phyloP scores from a whole-genome alignment of 2,113 vertebrate species.

The Gambusia affinis region DNA sequence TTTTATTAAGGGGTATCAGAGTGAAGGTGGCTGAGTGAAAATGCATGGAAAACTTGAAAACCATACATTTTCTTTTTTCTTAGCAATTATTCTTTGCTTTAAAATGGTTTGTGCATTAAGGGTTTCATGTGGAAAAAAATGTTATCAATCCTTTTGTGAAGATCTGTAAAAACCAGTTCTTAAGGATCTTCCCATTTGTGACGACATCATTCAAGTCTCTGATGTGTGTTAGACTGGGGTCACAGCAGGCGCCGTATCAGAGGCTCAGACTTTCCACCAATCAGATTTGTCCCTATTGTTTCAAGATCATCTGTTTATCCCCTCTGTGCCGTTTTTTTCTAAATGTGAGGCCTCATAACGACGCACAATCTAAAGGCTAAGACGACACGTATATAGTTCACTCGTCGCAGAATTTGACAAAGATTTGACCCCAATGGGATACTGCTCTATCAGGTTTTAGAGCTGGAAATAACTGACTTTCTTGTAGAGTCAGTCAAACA shows the following conservation, averaged over 20 bases:
- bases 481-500: neutral
- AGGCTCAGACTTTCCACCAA: conserved; percentile 46
- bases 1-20: neutral
- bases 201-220: conserved; percentile 47
- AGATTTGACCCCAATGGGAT: conserved; percentile 10
- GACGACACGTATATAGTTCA: conserved; percentile 19
- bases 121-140: too few relatives aligned
- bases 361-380: neutral
- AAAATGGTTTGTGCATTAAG: too few relatives aligned
- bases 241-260: conserved; percentile 39
- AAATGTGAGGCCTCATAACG: conserved; percentile 37
- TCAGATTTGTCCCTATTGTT: conserved; percentile 52
- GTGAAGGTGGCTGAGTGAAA: neutral
- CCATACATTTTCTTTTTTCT: too few relatives aligned
- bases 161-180: neutral
- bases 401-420: conserved; percentile 15
- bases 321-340: conserved; percentile 8
- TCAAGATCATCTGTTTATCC: conserved; percentile 46
- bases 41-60: neutral
- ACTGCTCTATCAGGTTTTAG: conserved; percentile 6
- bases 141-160: neutral
- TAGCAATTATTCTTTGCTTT: too few relatives aligned
- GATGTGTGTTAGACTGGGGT: conserved; percentile 61
- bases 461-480: conserved; percentile 29
- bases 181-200: conserved; percentile 14